Conservation (phyloP, 1,140 invertebrate species). For the Melipona quadrifasciata region DNA sequence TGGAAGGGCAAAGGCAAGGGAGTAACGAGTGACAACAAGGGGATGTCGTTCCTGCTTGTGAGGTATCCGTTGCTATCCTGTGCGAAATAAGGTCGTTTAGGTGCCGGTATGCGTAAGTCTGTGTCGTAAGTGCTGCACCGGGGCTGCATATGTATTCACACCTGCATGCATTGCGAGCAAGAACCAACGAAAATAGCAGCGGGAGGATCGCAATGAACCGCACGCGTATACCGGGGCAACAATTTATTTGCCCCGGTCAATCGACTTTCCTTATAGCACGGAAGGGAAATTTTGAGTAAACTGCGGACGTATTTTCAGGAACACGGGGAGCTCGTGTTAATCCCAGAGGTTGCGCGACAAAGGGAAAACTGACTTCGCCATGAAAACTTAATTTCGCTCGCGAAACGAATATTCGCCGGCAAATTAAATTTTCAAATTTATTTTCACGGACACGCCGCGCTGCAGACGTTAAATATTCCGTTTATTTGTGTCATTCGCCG, state of each 20-base stretch:
- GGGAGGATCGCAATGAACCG: background rate
- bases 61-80: conserved; percentile 55
- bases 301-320: conserved; percentile 8
- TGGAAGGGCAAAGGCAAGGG: conserved; percentile 1
- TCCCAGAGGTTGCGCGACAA: background rate
- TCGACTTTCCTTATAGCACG: conserved; percentile 3
- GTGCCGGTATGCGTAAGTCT: conserved; percentile 9
- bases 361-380: background rate
- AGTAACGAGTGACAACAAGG: conserved; percentile 50
- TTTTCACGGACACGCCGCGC: background rate
- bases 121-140: conserved; percentile 11
- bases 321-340: background rate
- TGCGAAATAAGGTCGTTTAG: conserved; percentile 50
- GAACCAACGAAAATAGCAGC: conserved; percentile 11
- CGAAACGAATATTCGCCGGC: conserved; percentile 3
- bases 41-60: conserved; percentile 42
- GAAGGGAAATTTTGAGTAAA: conserved; percentile 8
- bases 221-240: background rate
- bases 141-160: background rate
- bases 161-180: conserved; percentile 13
- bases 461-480: background rate
- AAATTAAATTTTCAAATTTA: conserved; percentile 15
- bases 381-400: conserved; percentile 1
- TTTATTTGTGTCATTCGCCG: background rate
- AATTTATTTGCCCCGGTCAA: conserved; percentile 50